Conservation (phyloP, 2,113 vertebrate genomes). For the Xerus inauris region DNA sequence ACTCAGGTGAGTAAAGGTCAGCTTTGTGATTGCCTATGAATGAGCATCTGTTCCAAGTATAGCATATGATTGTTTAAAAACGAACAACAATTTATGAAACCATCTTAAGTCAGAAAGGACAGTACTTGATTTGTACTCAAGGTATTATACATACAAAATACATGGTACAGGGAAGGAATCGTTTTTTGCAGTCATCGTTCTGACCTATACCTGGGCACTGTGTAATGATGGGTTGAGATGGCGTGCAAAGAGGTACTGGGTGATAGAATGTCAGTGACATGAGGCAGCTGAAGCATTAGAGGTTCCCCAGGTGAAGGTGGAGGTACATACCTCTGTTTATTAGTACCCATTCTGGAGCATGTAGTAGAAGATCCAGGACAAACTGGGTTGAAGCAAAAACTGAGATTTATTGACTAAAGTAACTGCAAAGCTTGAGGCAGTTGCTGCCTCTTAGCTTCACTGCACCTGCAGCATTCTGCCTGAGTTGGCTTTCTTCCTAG, state of each 20-base stretch:
- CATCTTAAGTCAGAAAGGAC: not conserved
- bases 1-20: constrained; percentile 4
- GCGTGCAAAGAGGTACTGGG: not conserved
- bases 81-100: not conserved
- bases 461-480: not conserved
- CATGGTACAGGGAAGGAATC: not conserved
- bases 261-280: not conserved
- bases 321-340: fast-evolving
- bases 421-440: not conserved
- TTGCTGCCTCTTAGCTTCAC: not conserved
- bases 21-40: not conserved
- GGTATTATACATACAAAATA: not conserved
- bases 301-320: not conserved
- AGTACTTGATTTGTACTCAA: not conserved
- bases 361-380: not conserved
- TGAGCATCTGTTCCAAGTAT: not conserved
- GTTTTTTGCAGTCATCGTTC: not conserved
- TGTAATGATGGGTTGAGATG: not conserved
- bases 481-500: not conserved
- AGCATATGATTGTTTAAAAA: not conserved
- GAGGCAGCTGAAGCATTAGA: not conserved
- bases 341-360: not conserved
- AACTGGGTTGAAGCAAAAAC: not conserved
- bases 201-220: not conserved
- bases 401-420: not conserved